Conservation (phyloP, 2,797 vertebrate genomes). For the Thaleichthys pacificus region DNA sequence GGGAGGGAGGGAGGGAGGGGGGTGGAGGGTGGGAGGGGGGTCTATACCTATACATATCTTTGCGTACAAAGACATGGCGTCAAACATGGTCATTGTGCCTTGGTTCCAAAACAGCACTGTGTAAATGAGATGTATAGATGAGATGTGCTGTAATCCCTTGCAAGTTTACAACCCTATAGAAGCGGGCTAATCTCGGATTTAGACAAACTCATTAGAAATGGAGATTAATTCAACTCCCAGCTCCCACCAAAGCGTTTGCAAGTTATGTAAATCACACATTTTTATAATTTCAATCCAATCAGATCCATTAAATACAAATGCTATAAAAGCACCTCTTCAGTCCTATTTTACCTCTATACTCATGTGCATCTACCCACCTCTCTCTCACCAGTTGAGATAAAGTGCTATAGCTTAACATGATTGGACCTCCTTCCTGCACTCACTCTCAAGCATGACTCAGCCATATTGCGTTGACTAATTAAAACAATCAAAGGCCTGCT, state of each 20-base stretch:
- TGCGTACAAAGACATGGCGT: too few species aligned
- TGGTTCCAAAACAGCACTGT: constrained; percentile 44
- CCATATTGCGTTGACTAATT: constrained; percentile 64
- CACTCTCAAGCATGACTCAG: constrained; percentile 57
- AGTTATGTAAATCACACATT: constrained; percentile 63
- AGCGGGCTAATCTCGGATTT: constrained; percentile 57
- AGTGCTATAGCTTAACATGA: constrained; percentile 19
- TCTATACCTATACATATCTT: too few species aligned
- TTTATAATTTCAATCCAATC: constrained; percentile 62
- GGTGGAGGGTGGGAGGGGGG: too few species aligned
- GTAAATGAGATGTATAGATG: constrained; percentile 50
- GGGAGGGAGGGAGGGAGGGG: too few species aligned
- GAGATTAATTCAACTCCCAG: constrained; percentile 66
- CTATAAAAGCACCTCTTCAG: constrained; percentile 56
- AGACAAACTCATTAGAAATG: constrained; percentile 65
- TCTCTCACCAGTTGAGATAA: background rate
- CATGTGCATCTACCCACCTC: constrained; percentile 50
- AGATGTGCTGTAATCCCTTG: constrained; percentile 61
- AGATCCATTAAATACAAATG: constrained; percentile 44
- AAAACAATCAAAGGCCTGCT: constrained; percentile 70
- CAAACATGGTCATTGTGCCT: constrained; percentile 31
- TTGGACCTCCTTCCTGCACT: constrained; percentile 36
- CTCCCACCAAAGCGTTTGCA: constrained; percentile 59
- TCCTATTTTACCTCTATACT: constrained; percentile 52
- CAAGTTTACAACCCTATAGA: constrained; percentile 56